Percentiles rank a stretch among this genome's conserved stretches.
Conservation (phyloP, 1,140 invertebrate genomes). For the Glossosoma conforme region DNA sequence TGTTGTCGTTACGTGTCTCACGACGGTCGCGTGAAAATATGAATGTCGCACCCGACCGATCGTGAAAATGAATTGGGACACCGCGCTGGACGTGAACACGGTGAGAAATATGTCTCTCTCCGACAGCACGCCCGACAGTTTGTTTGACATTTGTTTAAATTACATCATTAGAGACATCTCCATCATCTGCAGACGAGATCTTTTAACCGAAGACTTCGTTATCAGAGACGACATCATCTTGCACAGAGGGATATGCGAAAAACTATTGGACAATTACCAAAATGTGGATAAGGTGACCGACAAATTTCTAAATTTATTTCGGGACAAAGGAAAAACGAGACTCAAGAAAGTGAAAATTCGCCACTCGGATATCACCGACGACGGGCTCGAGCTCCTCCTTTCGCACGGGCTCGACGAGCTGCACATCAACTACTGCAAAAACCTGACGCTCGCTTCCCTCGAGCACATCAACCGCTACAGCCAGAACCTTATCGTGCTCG, state of each 20-base stretch:
- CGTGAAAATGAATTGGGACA: no score
- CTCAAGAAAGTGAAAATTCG: conserved; percentile 65
- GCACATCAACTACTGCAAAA: conserved; percentile 66
- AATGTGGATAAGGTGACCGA: conserved; percentile 57
- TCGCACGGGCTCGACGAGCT: conserved; percentile 67
- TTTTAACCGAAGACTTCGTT: background rate
- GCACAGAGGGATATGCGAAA: conserved; percentile 44
- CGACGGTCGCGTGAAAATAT: no score
- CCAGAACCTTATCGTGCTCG: conserved; percentile 45
- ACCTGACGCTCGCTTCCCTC: conserved; percentile 57
- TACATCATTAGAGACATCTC: conserved; percentile 2
- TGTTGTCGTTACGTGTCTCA: no score
- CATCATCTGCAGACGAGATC: conserved; percentile 1
- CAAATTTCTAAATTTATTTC: conserved; percentile 66
- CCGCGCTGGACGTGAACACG: background rate
- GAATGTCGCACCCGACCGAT: no score
- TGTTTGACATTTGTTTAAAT: conserved; percentile 7
- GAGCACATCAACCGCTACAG: conserved; percentile 54
- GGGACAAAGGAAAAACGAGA: conserved; percentile 59
- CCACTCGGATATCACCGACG: conserved; percentile 65
- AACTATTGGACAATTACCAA: conserved; percentile 58
- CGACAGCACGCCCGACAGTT: conserved; percentile 3
- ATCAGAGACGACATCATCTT: conserved; percentile 11
- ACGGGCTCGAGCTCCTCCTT: conserved; percentile 61
- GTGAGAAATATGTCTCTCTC: background rate